A percentile compares a stretch with the other conserved stretches of the same genome.
Evolutionary conservation across 2,888 invertebrate genomes (phyloP).

Genomic region (Diarsia dahlii): DNA sequence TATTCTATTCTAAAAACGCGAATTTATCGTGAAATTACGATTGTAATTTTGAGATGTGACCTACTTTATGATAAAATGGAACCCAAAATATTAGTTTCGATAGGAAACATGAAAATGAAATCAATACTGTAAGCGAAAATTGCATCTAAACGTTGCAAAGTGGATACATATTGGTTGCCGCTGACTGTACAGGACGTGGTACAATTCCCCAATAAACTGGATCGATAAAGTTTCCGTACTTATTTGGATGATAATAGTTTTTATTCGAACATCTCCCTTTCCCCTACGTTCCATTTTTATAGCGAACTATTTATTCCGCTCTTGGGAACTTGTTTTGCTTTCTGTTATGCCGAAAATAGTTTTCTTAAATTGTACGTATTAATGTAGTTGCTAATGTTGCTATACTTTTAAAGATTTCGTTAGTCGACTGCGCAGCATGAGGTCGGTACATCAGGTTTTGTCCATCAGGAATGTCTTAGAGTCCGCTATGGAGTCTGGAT

Average conservation of each 20-base stretch:
- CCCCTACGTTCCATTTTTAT: conserved; percentile 38
- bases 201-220: conserved; percentile 48
- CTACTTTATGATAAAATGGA: too few species aligned
- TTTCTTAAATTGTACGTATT: conserved; percentile 12
- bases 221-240: conserved; percentile 52
- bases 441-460: neutral
- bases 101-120: too few species aligned
- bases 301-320: conserved; percentile 28
- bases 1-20: too few species aligned
- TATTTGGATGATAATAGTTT: conserved; percentile 47
- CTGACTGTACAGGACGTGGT: neutral
- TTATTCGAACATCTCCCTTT: conserved; percentile 14
- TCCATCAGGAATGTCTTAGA: neutral
- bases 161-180: too few species aligned
- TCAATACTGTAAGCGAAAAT: too few species aligned
- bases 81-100: too few species aligned
- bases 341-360: conserved; percentile 29
- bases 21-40: too few species aligned
- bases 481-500: neutral
- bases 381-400: conserved; percentile 35
- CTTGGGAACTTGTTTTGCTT: conserved; percentile 39
- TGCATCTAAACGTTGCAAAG: too few species aligned
- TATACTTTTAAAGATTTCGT: conserved; percentile 25
- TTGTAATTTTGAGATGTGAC: too few species aligned
- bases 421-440: neutral